phyloP scores from a whole-genome alignment of 2,797 vertebrate genomes.

The Callimico goeldii region DNA sequence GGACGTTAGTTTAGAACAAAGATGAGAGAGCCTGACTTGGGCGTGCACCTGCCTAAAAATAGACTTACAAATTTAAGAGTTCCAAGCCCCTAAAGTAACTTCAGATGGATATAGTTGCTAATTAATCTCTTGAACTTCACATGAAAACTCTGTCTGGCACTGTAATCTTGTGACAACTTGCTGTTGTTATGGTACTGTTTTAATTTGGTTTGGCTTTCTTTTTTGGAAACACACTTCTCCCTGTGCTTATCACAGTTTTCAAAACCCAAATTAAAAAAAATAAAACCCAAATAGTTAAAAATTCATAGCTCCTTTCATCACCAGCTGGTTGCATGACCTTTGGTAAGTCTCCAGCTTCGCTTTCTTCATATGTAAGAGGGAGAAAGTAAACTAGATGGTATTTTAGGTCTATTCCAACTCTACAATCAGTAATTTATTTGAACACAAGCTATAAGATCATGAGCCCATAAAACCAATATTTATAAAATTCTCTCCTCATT shows the following conservation, averaged over 20 bases:
- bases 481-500: conserved; percentile 16
- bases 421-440: conserved; percentile 19
- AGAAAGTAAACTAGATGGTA: conserved; percentile 28
- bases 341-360: background rate
- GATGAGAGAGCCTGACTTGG: background rate
- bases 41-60: conserved; percentile 45
- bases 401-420: conserved; percentile 24
- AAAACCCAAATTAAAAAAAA: background rate
- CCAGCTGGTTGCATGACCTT: background rate
- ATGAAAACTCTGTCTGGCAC: conserved; percentile 42
- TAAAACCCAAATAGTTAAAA: background rate
- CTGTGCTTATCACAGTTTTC: conserved; percentile 10
- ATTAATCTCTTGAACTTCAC: conserved; percentile 70
- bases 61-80: background rate
- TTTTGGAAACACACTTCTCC: conserved; percentile 38
- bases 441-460: background rate
- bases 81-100: conserved; percentile 34
- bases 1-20: conserved; percentile 39
- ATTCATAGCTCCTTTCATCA: conserved; percentile 18
- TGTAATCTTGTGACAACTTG: conserved; percentile 59
- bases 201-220: conserved; percentile 42
- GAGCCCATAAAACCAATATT: background rate
- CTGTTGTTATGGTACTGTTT: conserved; percentile 44
- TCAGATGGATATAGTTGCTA: conserved; percentile 53
- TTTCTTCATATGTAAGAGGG: background rate